Percentiles rank a stretch among this genome's conserved stretches.
Conservation (phyloP, 2,113 vertebrate genomes). For the Pelodiscus sinensis region DNA sequence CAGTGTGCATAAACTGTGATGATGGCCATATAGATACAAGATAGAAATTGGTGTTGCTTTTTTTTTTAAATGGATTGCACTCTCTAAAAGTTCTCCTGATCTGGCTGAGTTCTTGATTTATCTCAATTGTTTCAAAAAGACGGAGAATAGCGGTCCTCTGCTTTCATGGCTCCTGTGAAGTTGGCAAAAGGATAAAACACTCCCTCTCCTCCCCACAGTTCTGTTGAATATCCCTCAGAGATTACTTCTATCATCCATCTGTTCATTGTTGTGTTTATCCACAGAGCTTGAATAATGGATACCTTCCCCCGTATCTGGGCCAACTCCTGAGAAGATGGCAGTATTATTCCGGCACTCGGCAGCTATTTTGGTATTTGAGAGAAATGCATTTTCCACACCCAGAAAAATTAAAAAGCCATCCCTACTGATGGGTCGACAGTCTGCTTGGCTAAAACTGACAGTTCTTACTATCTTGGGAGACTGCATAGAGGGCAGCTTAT, state of each 20-base stretch:
- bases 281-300: conserved; percentile 13
- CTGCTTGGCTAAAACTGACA: not conserved
- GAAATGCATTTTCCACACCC: not conserved
- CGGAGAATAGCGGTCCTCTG: not conserved
- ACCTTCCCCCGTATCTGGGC: not conserved
- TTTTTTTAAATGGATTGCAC: not conserved
- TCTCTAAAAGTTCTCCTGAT: not conserved
- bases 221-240: conserved; percentile 27
- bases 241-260: conserved; percentile 36
- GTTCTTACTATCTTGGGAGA: not conserved
- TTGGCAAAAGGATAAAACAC: not conserved
- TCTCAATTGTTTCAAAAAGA: not conserved
- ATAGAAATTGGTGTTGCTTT: not conserved
- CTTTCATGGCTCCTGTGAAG: not conserved
- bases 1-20: not conserved
- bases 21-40: not conserved
- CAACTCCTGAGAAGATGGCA: conserved; percentile 3
- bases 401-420: not conserved
- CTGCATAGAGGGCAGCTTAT: not conserved
- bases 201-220: not conserved
- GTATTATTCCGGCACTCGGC: not conserved
- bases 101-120: not conserved
- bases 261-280: conserved; percentile 21
- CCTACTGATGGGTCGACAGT: not conserved
- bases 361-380: not conserved